Conservation (phyloP, 1,140 invertebrate species). For the Stenopsyche tienmushanensis region DNA sequence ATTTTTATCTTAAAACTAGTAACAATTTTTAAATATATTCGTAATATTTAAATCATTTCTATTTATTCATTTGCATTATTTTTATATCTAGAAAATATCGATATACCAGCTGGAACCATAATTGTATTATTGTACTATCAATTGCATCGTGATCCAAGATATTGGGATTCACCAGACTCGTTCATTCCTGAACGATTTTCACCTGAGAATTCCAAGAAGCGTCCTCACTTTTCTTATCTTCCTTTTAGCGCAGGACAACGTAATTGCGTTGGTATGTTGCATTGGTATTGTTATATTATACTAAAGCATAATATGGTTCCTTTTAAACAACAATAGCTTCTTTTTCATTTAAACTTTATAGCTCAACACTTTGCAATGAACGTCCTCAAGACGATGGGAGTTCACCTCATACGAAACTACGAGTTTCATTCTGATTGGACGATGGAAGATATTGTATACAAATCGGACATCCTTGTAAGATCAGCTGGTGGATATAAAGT, state of each 20-base stretch:
- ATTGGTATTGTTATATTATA: neutral
- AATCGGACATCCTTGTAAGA: constrained; percentile 13
- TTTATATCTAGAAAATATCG: constrained; percentile 13
- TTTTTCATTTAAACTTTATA: neutral
- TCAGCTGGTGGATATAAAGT: constrained; percentile 12
- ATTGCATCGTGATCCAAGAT: constrained; percentile 13
- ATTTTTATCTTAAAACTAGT: constrained; percentile 13
- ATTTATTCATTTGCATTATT: neutral
- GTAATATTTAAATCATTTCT: neutral
- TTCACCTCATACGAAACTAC: constrained; percentile 18
- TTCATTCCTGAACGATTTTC: constrained; percentile 22
- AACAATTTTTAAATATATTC: neutral
- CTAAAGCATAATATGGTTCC: neutral
- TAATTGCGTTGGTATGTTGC: constrained; percentile 6
- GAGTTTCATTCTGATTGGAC: constrained; percentile 13
- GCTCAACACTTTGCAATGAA: constrained; percentile 15
- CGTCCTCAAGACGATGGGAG: constrained; percentile 8
- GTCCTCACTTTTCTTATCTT: neutral
- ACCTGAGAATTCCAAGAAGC: constrained; percentile 4
- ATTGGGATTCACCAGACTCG: constrained; percentile 10
- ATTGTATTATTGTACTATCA: neutral
- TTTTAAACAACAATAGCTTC: neutral
- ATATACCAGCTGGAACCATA: constrained; percentile 7
- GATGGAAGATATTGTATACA: neutral
- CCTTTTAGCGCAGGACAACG: constrained; percentile 12